phyloP scores from a whole-genome alignment of 1,140 invertebrate genomes.

The Octopus sinensis region DNA sequence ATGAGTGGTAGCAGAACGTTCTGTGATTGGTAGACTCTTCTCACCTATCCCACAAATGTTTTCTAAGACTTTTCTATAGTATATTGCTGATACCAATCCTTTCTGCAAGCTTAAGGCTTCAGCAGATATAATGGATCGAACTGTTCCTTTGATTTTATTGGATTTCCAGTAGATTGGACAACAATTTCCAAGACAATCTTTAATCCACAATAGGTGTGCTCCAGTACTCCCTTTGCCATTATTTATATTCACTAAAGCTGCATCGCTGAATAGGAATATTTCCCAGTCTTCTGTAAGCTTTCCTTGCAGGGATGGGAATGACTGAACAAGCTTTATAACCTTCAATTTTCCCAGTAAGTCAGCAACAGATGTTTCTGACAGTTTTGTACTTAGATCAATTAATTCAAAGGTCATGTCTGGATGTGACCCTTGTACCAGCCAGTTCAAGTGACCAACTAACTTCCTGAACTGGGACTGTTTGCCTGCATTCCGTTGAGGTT shows the following conservation, averaged over 20 bases:
- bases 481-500: constrained; percentile 8
- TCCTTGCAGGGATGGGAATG: neutral
- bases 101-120: constrained; percentile 22
- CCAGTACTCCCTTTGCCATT: constrained; percentile 25
- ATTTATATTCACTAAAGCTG: constrained; percentile 23
- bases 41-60: neutral
- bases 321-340: neutral
- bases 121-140: constrained; percentile 24
- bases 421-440: constrained; percentile 21
- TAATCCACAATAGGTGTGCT: constrained; percentile 21
- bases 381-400: constrained; percentile 23
- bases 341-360: constrained; percentile 24
- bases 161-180: constrained; percentile 25
- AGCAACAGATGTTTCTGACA: constrained; percentile 13
- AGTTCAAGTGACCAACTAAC: constrained; percentile 20
- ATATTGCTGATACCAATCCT: constrained; percentile 20
- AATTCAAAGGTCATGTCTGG: constrained; percentile 26
- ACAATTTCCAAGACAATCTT: constrained; percentile 19
- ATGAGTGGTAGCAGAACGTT: constrained; percentile 26
- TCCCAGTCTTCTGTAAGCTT: neutral
- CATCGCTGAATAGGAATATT: constrained; percentile 24
- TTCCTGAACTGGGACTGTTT: constrained; percentile 25
- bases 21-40: constrained; percentile 22
- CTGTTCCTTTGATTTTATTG: constrained; percentile 21
- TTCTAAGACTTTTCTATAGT: constrained; percentile 18